Percentiles rank a stretch among this genome's conserved stretches.
Conservation (phyloP, 2,888 invertebrate species). For the Gisinianus flammeolus region DNA sequence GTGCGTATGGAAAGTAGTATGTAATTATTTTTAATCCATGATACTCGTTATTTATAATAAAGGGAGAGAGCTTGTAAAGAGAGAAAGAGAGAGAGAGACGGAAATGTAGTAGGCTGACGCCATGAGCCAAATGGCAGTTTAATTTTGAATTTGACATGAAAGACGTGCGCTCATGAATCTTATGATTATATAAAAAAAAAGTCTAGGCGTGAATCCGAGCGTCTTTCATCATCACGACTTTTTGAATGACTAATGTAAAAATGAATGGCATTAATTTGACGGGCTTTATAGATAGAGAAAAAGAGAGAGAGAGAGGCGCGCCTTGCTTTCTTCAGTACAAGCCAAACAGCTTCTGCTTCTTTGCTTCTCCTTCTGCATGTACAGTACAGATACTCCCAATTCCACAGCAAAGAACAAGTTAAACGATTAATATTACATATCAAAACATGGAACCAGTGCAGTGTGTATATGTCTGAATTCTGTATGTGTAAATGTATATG, state of each 20-base stretch:
- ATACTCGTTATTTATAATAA: neutral
- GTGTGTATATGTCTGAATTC: neutral
- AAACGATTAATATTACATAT: neutral
- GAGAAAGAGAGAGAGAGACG: neutral
- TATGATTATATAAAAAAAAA: slow-evolving; percentile 9
- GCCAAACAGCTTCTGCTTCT: neutral
- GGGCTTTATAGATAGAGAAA: slow-evolving; percentile 24
- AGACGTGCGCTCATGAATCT: slow-evolving; percentile 37
- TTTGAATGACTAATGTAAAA: slow-evolving; percentile 41
- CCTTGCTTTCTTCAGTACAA: slow-evolving; percentile 9
- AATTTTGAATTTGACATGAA: slow-evolving; percentile 36
- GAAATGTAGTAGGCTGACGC: neutral
- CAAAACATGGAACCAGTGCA: neutral
- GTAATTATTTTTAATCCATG: neutral
- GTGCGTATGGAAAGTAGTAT: neutral
- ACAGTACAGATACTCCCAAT: neutral
- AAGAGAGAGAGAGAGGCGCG: slow-evolving; percentile 5
- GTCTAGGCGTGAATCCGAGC: slow-evolving; percentile 34
- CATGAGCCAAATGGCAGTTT: slow-evolving; percentile 17
- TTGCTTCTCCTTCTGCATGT: neutral
- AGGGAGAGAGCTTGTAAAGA: neutral
- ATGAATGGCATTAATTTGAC: slow-evolving; percentile 45
- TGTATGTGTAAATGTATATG: too few relatives aligned
- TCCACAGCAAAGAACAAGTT: too few relatives aligned
- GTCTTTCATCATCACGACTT: slow-evolving; percentile 19